phyloP scores from a whole-genome alignment of 35 echinoderm and acorn worm species.

The Strongylocentrotus purpuratus region DNA sequence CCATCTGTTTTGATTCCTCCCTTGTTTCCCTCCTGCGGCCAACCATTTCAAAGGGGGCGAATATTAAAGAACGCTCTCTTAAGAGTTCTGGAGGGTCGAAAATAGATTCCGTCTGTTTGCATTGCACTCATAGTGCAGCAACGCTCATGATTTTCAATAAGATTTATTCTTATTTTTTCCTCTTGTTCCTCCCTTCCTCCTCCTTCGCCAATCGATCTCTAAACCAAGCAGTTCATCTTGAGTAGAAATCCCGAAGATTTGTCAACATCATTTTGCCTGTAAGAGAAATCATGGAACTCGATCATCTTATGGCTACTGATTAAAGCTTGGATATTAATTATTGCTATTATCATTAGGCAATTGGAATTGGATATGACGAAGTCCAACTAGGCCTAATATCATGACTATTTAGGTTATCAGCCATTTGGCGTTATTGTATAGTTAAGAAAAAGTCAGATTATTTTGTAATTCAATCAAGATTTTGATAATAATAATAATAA shows the following conservation, averaged over 20 bases:
- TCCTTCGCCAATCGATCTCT: neutral
- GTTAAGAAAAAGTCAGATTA: no score
- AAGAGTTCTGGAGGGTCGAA: neutral
- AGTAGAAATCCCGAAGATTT: neutral
- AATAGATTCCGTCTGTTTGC: neutral
- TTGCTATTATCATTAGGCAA: no score
- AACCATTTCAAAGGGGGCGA: neutral
- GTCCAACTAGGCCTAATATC: no score
- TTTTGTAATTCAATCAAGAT: no score
- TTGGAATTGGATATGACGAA: no score
- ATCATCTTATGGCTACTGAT: neutral
- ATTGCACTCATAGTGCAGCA: neutral
- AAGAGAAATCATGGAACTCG: no score
- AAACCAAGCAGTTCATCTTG: neutral
- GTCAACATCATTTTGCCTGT: neutral
- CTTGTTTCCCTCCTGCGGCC: neutral
- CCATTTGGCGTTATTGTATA: no score
- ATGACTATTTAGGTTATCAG: no score
- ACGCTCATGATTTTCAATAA: slow-evolving; percentile 11
- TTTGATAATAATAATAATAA: no score
- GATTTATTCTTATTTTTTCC: neutral
- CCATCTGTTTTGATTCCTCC: neutral
- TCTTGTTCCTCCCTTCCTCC: neutral
- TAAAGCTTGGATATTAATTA: neutral
- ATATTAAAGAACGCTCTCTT: neutral